Conservation (phyloP, 2,888 invertebrate species). For the Orgyia antiqua region DNA sequence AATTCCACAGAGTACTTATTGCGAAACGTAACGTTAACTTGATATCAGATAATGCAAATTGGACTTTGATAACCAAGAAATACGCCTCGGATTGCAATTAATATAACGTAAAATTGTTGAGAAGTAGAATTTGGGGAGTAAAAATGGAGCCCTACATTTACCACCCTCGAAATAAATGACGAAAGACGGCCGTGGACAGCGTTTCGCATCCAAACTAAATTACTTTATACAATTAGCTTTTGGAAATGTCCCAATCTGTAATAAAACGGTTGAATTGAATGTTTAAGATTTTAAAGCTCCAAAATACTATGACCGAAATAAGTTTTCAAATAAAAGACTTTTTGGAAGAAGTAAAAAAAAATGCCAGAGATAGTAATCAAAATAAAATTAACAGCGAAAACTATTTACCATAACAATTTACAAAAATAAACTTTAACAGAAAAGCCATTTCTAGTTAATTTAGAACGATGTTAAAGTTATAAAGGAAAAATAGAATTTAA, state of each 20-base stretch:
- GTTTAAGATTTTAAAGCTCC: slow-evolving; percentile 19
- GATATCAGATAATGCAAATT: slow-evolving; percentile 40
- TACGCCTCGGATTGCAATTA: slow-evolving; percentile 48
- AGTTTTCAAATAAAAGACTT: too few relatives aligned
- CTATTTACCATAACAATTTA: too few relatives aligned
- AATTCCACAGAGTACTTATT: slow-evolving; percentile 20
- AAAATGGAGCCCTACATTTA: slow-evolving; percentile 39
- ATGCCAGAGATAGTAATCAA: too few relatives aligned
- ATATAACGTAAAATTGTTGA: too few relatives aligned
- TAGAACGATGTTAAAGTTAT: slow-evolving; percentile 13
- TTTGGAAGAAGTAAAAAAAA: too few relatives aligned
- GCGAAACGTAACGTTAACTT: slow-evolving; percentile 25
- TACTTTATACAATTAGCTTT: slow-evolving; percentile 58
- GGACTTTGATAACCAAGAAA: slow-evolving; percentile 45
- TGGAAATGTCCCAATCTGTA: slow-evolving; percentile 37
- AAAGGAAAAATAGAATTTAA: slow-evolving; percentile 27
- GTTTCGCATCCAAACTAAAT: slow-evolving; percentile 44
- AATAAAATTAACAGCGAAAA: too few relatives aligned
- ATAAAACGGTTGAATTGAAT: slow-evolving; percentile 28
- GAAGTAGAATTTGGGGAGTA: slow-evolving; percentile 37
- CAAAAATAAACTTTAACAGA: too few relatives aligned
- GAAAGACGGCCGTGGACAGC: slow-evolving; percentile 42
- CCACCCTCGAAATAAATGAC: slow-evolving; percentile 53
- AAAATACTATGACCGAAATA: too few relatives aligned
- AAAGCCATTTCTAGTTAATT: too few relatives aligned